Base-by-base conservation (phyloP, 2,888 invertebrate species). In the Schizotus pectinicornis region DNA sequence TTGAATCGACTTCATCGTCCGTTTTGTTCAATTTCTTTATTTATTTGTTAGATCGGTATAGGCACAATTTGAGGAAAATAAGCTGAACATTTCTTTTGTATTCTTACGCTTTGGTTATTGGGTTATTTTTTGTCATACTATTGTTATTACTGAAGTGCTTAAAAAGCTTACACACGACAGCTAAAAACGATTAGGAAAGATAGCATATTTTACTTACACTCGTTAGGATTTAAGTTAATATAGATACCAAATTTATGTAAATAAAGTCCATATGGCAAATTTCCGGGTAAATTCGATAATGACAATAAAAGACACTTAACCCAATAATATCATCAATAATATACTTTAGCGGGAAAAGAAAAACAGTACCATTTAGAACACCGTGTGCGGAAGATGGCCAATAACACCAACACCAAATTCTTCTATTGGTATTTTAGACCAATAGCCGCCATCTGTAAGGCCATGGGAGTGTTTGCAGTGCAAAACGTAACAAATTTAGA, bases 351-450 rank as follows among this genome's bases (percentile, higher is more conserved):
- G 22, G 3, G 5, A 22, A 22, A 22, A 2, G 5, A 22, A 22
- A 22, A 43, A 1, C 33, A 43, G 22, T 22, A 22, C 5, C 22
- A 22, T 22, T 22, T 22, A 22, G 5, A 22, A 22, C 22, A 22
- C 3, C 5, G 22, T 22, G 22, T 5, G 22, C 22, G 22, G 5
- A 22, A 22, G 22, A 22, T 22, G 22, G 22, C 3, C 5, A 22
- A 9, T 36, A 42, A 35, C 12, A n/a, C 35, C 9, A 49, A 34
- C 2, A 51, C 41, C 34, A 64, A 62, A 57, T 57, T 64, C 6
- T 71, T 71, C 52, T 71, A 65, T 47, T 70, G 64, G 61, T 68
- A 69, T 45, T 68, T 70, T 37, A 59, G 67, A 34, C 71, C 70
- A 22, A 57, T 70, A 5, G 69, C 63, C 8, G 30, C 69, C 7